Conservation (phyloP, 2,888 invertebrate genomes). For the Amphimallon solstitiale region DNA sequence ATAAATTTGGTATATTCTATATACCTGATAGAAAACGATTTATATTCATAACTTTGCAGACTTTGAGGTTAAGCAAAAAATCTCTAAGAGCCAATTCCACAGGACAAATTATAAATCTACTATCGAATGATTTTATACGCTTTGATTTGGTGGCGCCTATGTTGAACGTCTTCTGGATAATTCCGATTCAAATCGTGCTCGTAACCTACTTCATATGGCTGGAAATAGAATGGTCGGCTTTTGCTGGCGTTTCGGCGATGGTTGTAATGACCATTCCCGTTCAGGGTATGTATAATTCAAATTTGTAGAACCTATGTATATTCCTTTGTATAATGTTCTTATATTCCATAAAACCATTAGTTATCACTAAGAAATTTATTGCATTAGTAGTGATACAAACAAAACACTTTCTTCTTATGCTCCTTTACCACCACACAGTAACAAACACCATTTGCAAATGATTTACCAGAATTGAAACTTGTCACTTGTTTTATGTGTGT, state of each 20-base stretch:
- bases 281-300: too few relatives aligned
- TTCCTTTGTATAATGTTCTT: too few relatives aligned
- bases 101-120: constrained; percentile 83
- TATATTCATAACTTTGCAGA: constrained; percentile 55
- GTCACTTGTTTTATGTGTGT: too few relatives aligned
- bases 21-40: neutral
- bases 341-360: too few relatives aligned
- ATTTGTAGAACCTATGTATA: too few relatives aligned
- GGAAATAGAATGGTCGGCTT: constrained; percentile 66
- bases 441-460: too few relatives aligned
- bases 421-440: too few relatives aligned
- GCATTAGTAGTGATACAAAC: too few relatives aligned
- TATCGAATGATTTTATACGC: constrained; percentile 86
- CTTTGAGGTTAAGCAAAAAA: constrained; percentile 72
- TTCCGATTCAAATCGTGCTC: constrained; percentile 77
- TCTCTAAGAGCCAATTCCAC: constrained; percentile 84
- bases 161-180: constrained; percentile 82
- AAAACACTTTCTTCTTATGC: too few relatives aligned
- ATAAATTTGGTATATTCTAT: too few relatives aligned
- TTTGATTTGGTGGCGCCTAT: constrained; percentile 78
- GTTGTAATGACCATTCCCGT: constrained; percentile 65
- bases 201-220: constrained; percentile 70
- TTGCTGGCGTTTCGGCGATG: constrained; percentile 72
- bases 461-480: too few relatives aligned
- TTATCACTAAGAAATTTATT: too few relatives aligned